Evolutionary conservation across 1,140 invertebrate genomes (phyloP), one percentile per base, ranked within the genome.

Genomic region (Thaumetopoea pityocampa): DNA sequence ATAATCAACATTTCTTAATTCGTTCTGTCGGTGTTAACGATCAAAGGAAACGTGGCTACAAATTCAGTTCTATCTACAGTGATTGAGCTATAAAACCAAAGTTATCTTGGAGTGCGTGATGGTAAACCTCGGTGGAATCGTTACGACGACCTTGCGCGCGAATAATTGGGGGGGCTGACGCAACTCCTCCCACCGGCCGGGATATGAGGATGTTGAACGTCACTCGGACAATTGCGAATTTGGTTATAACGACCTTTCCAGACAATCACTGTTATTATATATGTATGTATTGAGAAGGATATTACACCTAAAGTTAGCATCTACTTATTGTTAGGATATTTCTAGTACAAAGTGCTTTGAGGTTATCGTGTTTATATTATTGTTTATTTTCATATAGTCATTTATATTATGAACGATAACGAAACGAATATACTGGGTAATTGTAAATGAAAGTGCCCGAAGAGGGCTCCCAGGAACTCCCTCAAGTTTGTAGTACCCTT

Each of bases 111-210:
- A n/a, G 12, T 17, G 11, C 16, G 18, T 36, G 36, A 29, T 24
- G 11, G 19, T 20, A 41, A 41, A 30, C 20, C 12, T 33, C 29
- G 19, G 14, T 18, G 29, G n/a, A n/a, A 19, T 8, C 8, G 29
- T 27, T 20, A 33, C 47, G 40, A 27, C 41, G 67, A 65, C 71
- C 68, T 72, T 73, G 72, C 41, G 32, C 30, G 56, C 34, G 43
- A 59, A 57, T 68, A 56, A 65, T 62, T 65, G 58, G 51, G 46
- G 55, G 47, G 43, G 42, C 42, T 62, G 53, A 64, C 51, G 59
- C 60, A 73, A 71, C 46, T 44, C 36, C 46, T 65, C 67, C 57
- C 65, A 52, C 40, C 40, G 20, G 28, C 23, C 16, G 27, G 11
- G 24, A 38, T 20, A 10, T 41, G 27, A 23, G 37, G 37, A 41